These are phyloP conservation scores for Pogonus chalceus DNA, from an alignment of 1,140 invertebrate genomes.

Conservation along the genomic window DNA sequence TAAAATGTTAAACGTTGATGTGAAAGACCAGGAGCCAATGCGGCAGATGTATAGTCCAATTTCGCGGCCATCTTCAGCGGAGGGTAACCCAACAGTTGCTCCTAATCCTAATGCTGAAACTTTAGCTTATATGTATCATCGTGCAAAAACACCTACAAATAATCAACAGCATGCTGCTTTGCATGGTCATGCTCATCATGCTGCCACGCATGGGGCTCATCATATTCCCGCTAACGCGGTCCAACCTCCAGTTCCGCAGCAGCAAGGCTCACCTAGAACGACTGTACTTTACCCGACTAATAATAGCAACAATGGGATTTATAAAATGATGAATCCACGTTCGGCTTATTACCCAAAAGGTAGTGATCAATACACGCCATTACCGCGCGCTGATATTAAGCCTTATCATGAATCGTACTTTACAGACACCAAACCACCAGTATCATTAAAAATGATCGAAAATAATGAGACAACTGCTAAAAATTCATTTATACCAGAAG, in stretches of 20 bases:
- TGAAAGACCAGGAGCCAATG: conserved; percentile 26
- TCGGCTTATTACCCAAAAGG: conserved; percentile 29
- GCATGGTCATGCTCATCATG: conserved; percentile 27
- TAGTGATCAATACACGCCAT: conserved; percentile 45
- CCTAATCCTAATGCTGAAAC: conserved; percentile 42
- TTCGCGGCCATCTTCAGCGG: conserved; percentile 48
- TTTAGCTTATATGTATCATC: conserved; percentile 43
- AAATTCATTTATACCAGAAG: conserved; percentile 41
- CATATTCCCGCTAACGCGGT: conserved; percentile 28
- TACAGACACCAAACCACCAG: conserved; percentile 46
- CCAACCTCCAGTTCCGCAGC: conserved; percentile 26
- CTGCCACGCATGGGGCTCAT: too few relatives aligned
- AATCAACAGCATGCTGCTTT: conserved; percentile 25
- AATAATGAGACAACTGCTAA: conserved; percentile 31
- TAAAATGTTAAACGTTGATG: conserved; percentile 29
- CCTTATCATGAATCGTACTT: conserved; percentile 64
- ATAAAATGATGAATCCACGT: conserved; percentile 3
- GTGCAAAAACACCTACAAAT: conserved; percentile 20
- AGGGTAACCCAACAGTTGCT: too few relatives aligned
- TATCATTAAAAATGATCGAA: conserved; percentile 17
- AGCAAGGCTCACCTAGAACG: conserved; percentile 29
- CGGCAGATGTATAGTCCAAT: conserved; percentile 55
- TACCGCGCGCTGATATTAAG: conserved; percentile 61
- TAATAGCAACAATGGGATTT: not conserved
- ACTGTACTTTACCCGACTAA: conserved; percentile 30